Evolutionary conservation across 2,113 vertebrate species (phyloP), one percentile per base, ranked within the genome.

Genomic region (Scalopus aquaticus): DNA sequence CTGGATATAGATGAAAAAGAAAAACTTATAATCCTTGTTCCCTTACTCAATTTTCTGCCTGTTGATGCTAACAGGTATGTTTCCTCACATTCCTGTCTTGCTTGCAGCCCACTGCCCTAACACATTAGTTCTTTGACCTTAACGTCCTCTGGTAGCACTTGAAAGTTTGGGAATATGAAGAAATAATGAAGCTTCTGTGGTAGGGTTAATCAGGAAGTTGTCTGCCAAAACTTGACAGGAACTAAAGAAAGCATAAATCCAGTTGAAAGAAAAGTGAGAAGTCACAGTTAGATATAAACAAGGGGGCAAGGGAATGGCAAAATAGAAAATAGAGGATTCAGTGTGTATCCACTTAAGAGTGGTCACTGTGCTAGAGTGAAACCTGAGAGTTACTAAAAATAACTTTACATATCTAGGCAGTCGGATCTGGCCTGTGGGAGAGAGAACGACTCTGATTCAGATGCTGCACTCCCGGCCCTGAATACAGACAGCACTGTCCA

Each of bases 331-430:
- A 44, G 88, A 83, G 39, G 3, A 76, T 96, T 95, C 1, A 58
- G 35, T 93, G 70, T 97, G 96, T 97, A 95, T 95, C 96, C 95
- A 94, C 93, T 93, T 93, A 86, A 96, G 83, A 91, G 96, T 96
- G 96, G 60, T 91, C 67, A 91, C 90, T 98, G 97, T 97, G 96
- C 94, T 97, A 77, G 87, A 95, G 95, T 98, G 98, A 98, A 98
- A 98, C 91, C 88, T 97, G 98, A 98, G 98, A 97, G 98, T 46
- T 98, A 96, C 98, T 98, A 98, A 98, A 97, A 98, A 98, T 98
- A 98, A 94, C 98, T 88, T 96, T 24, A 20, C 30, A 90, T 64
- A 95, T 97, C 73, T 96, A 96, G 6, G 97, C 92, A 96, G 96
- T 97, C 97, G 97, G 96, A 95, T 98, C 97, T 98, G 97, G 98